phyloP scores from a whole-genome alignment of 2,113 vertebrate species.

The Sylvilagus bachmani region DNA sequence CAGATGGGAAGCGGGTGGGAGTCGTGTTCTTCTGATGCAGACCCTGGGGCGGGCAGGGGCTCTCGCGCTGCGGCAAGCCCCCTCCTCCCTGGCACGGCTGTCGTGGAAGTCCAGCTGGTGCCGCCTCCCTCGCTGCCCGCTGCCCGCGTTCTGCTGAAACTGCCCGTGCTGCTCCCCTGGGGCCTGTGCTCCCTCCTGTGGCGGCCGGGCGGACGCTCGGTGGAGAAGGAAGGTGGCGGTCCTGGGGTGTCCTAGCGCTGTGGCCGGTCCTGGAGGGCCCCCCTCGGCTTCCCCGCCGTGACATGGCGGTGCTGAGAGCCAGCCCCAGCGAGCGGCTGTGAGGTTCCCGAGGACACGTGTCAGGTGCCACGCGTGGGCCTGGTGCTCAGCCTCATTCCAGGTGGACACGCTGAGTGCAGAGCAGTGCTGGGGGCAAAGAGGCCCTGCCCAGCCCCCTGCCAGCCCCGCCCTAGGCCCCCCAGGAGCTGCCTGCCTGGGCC shows the following conservation, averaged over 20 bases:
- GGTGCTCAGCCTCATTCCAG: background rate
- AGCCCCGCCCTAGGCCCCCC: background rate
- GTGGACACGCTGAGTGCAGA: background rate
- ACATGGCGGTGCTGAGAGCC: background rate
- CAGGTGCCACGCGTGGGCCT: background rate
- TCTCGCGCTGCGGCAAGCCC: background rate
- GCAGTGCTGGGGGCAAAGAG: fast-evolving
- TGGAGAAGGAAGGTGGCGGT: background rate
- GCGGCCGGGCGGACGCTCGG: background rate
- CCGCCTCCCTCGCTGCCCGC: background rate
- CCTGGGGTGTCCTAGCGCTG: too few relatives aligned
- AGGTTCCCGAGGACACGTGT: background rate
- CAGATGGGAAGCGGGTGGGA: conserved; percentile 73
- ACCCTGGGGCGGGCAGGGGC: background rate
- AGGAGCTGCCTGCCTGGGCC: background rate
- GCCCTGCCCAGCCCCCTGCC: fast-evolving
- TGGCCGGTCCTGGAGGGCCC: background rate
- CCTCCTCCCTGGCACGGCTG: conserved; percentile 25
- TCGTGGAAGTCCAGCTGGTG: too few relatives aligned
- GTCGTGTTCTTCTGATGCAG: conserved; percentile 69
- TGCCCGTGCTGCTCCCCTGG: too few relatives aligned
- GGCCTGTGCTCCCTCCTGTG: too few relatives aligned
- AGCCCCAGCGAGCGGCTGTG: background rate
- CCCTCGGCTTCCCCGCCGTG: conserved; percentile 13
- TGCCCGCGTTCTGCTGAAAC: background rate